These are phyloP conservation scores for Lophius piscatorius DNA, from an alignment of 2,113 vertebrate species.

Conservation along the genomic window DNA sequence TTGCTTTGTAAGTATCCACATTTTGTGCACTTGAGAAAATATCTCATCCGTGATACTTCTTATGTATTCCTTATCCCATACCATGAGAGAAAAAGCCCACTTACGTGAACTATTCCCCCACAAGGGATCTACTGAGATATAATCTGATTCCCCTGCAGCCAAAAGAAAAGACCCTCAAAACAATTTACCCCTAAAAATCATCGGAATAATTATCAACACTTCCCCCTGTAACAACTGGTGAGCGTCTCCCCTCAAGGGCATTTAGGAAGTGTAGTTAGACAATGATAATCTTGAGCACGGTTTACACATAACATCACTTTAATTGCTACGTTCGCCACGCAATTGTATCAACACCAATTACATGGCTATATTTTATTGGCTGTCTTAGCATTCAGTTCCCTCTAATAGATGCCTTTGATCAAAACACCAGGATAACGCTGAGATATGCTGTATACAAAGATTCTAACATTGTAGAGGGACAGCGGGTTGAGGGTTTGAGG, in stretches of 20 bases:
- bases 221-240: conserved; percentile 70
- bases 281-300: conserved; percentile 71
- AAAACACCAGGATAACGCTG: conserved; percentile 32
- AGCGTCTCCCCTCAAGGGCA: conserved; percentile 61
- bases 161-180: conserved; percentile 49
- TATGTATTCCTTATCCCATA: not conserved
- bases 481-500: conserved; percentile 2
- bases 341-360: conserved; percentile 72
- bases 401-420: conserved; percentile 58
- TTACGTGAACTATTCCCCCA: conserved; percentile 14
- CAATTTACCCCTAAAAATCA: conserved; percentile 46
- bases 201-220: conserved; percentile 62
- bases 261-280: conserved; percentile 74
- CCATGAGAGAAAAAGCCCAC: conserved; percentile 40
- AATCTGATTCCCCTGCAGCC: conserved; percentile 38
- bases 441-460: conserved; percentile 7
- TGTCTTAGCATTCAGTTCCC: conserved; percentile 57
- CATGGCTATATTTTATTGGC: conserved; percentile 63
- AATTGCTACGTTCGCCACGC: conserved; percentile 65
- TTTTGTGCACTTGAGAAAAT: conserved; percentile 14
- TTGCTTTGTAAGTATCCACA: not conserved
- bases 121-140: conserved; percentile 40
- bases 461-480: not conserved
- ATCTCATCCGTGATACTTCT: conserved; percentile 5
- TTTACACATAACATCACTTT: conserved; percentile 74